A percentile compares a stretch with the other conserved stretches of the same genome.
Evolutionary conservation across 2,113 vertebrate genomes (phyloP).

Genomic region (Corydoras sp.): DNA sequence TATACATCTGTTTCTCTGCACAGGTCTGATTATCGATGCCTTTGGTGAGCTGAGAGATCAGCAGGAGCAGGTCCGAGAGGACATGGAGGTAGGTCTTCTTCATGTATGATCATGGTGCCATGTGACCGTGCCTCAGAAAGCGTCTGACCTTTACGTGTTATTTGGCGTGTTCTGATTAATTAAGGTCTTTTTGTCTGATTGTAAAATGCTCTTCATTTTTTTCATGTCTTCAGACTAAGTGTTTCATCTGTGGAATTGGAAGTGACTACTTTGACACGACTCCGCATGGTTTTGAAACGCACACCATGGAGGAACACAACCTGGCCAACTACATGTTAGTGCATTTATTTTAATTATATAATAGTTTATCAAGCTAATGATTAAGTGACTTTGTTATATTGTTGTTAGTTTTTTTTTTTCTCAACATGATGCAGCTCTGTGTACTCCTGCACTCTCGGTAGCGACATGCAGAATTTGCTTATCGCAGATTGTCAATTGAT

Average conservation of each 20-base stretch:
- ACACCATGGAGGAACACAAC: constrained; percentile 88
- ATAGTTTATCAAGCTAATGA: not conserved
- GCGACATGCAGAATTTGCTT: too few species aligned
- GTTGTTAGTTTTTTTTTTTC: too few species aligned
- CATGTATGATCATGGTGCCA: not conserved
- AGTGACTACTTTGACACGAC: constrained; percentile 91
- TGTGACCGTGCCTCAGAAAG: too few species aligned
- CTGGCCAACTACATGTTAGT: constrained; percentile 80
- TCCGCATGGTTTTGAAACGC: constrained; percentile 86
- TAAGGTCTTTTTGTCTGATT: not conserved
- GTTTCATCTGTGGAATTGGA: constrained; percentile 91
- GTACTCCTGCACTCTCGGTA: too few species aligned
- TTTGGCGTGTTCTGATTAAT: not conserved
- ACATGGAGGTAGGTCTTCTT: constrained; percentile 79
- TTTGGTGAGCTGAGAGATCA: constrained; percentile 89
- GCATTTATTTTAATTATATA: not conserved
- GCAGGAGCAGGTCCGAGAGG: constrained; percentile 88
- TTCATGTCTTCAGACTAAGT: constrained; percentile 73
- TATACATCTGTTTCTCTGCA: constrained; percentile 24
- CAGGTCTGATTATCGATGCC: constrained; percentile 88
- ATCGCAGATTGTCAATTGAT: too few species aligned
- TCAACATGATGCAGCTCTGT: too few species aligned
- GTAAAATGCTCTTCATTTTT: not conserved
- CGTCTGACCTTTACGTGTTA: not conserved
- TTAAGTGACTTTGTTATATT: too few species aligned